These are phyloP conservation scores for Danionella cerebrum DNA, from an alignment of 2,113 vertebrate genomes.

Conservation along the genomic window DNA sequence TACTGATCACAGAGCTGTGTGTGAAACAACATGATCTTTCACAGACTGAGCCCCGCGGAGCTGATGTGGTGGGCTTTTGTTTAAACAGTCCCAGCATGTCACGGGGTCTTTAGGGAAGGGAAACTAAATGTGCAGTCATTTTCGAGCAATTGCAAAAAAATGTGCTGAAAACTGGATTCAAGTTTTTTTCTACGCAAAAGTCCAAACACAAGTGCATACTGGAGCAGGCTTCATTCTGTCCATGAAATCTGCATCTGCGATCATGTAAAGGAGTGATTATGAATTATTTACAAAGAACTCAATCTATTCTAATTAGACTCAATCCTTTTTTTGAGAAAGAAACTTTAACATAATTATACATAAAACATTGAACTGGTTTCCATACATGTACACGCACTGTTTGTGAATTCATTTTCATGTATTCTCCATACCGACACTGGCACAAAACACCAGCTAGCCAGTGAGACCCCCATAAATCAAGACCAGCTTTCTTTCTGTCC, in stretches of 20 bases:
- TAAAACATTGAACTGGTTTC: too few species aligned
- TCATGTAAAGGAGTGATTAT: slow-evolving; percentile 26
- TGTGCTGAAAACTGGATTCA: not conserved
- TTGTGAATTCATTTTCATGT: not conserved
- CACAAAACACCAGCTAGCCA: not conserved
- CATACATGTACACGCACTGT: not conserved
- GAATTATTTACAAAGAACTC: slow-evolving; percentile 28
- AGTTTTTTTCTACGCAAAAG: not conserved
- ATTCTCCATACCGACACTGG: not conserved
- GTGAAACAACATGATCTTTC: not conserved
- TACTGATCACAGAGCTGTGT: not conserved
- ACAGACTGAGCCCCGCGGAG: slow-evolving; percentile 38
- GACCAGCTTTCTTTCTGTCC: not conserved
- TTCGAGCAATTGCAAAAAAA: not conserved
- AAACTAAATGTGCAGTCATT: not conserved
- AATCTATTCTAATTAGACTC: slow-evolving; percentile 1
- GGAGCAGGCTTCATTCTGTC: not conserved
- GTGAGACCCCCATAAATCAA: slow-evolving; percentile 5
- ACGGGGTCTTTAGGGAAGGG: not conserved
- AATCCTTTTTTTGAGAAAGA: not conserved
- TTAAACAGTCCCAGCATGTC: slow-evolving; percentile 25
- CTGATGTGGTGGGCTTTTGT: slow-evolving; percentile 28
- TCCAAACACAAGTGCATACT: not conserved
- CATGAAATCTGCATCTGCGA: slow-evolving; percentile 11
- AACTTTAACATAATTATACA: too few species aligned